A percentile compares a stretch with the other conserved stretches of the same genome.
Evolutionary conservation across 2,797 vertebrate genomes (phyloP).

Genomic region (Brachymystax lenok): DNA sequence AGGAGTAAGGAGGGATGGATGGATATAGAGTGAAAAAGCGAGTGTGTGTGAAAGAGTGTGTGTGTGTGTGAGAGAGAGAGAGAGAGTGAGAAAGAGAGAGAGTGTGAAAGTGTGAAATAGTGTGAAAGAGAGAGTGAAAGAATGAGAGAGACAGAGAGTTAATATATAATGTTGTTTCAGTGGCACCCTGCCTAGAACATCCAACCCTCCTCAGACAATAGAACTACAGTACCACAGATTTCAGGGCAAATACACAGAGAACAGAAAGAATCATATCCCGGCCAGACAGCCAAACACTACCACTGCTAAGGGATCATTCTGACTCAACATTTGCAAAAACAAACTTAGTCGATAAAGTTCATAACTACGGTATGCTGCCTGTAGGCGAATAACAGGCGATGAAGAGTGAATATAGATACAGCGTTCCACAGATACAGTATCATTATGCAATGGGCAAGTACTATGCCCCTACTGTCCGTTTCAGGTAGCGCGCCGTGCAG

Average conservation of each 20-base stretch:
- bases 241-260: neutral
- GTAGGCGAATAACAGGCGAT: neutral
- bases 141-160: neutral
- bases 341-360: neutral
- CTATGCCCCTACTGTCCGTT: neutral
- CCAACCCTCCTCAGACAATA: neutral
- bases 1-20: neutral
- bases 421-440: neutral
- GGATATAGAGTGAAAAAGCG: neutral
- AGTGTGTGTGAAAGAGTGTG: fast-evolving
- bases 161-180: slow-evolving; percentile 5
- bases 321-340: neutral
- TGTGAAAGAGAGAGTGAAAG: no score
- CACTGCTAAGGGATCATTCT: neutral
- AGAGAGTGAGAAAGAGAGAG: neutral
- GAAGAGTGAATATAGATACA: neutral
- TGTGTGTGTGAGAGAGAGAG: neutral
- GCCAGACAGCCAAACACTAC: neutral
- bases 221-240: neutral
- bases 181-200: neutral
- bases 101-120: no score
- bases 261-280: neutral
- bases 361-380: neutral
- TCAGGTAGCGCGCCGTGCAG: neutral
- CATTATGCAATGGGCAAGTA: neutral